phyloP scores from a whole-genome alignment of 2,797 vertebrate species.

The Argentina silus region DNA sequence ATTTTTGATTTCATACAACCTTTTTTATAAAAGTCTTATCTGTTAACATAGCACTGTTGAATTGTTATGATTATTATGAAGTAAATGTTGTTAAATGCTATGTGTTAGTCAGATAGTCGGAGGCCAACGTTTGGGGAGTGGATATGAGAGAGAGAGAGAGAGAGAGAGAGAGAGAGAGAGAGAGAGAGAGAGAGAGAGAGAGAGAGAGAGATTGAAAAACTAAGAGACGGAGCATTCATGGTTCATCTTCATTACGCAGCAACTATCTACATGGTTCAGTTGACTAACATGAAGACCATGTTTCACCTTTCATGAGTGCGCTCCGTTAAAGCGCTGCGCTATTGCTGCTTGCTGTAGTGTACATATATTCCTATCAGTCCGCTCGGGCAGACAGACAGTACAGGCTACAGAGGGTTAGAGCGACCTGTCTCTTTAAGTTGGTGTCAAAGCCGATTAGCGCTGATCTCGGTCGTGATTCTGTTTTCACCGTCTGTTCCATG shows the following conservation, averaged over 20 bases:
- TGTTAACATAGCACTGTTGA: no score
- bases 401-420: slow-evolving; percentile 51
- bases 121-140: neutral
- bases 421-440: slow-evolving; percentile 86
- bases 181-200: neutral
- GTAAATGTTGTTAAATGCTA: no score
- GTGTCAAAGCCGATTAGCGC: slow-evolving; percentile 88
- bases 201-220: neutral
- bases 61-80: no score
- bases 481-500: slow-evolving; percentile 76
- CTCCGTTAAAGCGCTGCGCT: neutral
- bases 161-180: no score
- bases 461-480: slow-evolving; percentile 83
- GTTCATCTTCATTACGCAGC: no score
- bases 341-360: neutral
- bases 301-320: neutral
- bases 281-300: no score
- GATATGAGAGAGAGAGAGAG: no score
- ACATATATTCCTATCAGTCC: neutral
- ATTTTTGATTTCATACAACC: no score
- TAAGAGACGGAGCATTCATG: neutral
- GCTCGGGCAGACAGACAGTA: neutral
- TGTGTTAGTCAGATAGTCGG: no score
- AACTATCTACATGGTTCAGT: no score
- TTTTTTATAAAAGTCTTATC: slow-evolving; percentile 1